A percentile compares a stretch with the other conserved stretches of the same genome.
These are phyloP conservation scores for Stenopsyche tienmushanensis DNA, from an alignment of 1,140 invertebrate genomes.

Conservation along the genomic window DNA sequence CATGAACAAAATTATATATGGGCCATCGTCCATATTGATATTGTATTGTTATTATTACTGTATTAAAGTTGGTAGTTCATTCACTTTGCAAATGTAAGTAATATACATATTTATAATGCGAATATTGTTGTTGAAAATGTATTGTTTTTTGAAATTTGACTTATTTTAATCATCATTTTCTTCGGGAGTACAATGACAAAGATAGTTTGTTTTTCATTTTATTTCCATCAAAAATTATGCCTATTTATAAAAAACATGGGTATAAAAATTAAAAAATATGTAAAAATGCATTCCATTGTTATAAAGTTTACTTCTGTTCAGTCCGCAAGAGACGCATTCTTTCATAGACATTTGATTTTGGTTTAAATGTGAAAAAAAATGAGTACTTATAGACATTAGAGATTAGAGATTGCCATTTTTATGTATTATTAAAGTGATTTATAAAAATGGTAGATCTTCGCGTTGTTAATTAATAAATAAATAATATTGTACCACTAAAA, in stretches of 20 bases:
- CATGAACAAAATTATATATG: constrained; percentile 44
- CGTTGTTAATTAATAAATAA: constrained; percentile 61
- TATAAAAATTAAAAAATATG: constrained; percentile 2
- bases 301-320: too few species aligned
- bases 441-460: constrained; percentile 56
- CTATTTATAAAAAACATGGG: constrained; percentile 3
- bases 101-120: constrained; percentile 14
- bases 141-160: constrained; percentile 8
- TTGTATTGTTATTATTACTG: constrained; percentile 58
- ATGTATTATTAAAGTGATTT: constrained; percentile 44
- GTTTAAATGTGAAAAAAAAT: constrained; percentile 39
- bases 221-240: too few species aligned
- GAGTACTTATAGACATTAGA: constrained; percentile 45
- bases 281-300: constrained; percentile 7
- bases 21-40: constrained; percentile 48
- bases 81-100: constrained; percentile 42
- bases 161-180: constrained; percentile 17
- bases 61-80: constrained; percentile 54
- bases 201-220: not conserved
- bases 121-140: constrained; percentile 35
- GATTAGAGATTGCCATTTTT: constrained; percentile 58
- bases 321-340: not conserved
- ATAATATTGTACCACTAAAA: constrained; percentile 57
- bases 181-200: constrained; percentile 39
- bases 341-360: constrained; percentile 26